A percentile compares a stretch with the other conserved stretches of the same genome.
These are phyloP conservation scores for Girardinus metallicus DNA, from an alignment of 2,797 vertebrate species.

Conservation along the genomic window DNA sequence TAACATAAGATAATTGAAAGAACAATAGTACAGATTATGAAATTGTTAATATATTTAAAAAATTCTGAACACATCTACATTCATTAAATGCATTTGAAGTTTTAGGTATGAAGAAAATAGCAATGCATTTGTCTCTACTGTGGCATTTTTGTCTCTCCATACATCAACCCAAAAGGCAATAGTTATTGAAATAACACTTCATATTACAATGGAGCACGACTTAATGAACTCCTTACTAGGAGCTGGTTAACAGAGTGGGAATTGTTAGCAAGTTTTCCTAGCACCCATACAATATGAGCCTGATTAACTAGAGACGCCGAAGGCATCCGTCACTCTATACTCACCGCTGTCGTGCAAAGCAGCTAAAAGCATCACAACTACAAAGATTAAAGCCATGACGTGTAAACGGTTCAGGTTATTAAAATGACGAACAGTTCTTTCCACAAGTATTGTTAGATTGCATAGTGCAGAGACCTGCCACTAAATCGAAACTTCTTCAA, in stretches of 20 bases:
- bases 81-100: background rate
- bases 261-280: background rate
- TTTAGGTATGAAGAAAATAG: background rate
- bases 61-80: background rate
- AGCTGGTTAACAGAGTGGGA: background rate
- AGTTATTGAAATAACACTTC: background rate
- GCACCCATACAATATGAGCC: background rate
- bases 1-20: background rate
- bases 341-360: conserved; percentile 27
- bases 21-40: background rate
- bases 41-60: background rate
- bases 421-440: too few relatives aligned
- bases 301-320: background rate
- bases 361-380: conserved; percentile 7
- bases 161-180: conserved; percentile 14
- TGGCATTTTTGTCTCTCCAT: background rate
- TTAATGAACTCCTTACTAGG: background rate
- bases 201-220: background rate
- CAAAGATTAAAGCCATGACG: conserved; percentile 29
- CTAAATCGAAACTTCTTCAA: background rate
- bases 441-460: background rate
- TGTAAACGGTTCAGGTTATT: accelerated
- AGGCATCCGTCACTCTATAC: background rate
- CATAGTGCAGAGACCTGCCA: background rate
- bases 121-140: background rate